Base-by-base conservation (phyloP, 2,113 vertebrate species). In the Aptenodytes patagonicus region DNA sequence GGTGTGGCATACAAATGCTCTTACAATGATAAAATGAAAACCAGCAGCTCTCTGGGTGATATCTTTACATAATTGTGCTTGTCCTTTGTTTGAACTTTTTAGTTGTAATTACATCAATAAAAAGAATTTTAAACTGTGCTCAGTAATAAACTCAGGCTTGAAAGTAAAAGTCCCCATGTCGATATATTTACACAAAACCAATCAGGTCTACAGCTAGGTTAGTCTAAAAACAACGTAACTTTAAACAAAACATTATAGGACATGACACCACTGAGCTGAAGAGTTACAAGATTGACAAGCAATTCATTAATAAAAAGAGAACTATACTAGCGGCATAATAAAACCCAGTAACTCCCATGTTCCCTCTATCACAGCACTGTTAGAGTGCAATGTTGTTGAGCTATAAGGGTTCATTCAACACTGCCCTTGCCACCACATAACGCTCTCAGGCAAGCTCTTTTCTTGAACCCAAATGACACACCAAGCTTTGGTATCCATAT, bases 51-150 rank as follows among this genome's bases (percentile, higher is more conserved):
- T 68, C 71, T 44, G 68, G 38, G 70, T 62, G 29, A 81, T 61
- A 90, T 90, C 62, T 73, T 92, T 71, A 93, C 60, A n/a, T 80
- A 92, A 95, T 86, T 89, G 52, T 90, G 80, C 75, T 91, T 95
- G 95, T 75, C 87, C 85, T 93, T 91, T 95, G 58, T 91, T 95
- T 97, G 91, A 97, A 93, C 91, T 87, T 83, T 91, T 79, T 62
- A 65, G 47, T 44, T 89, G 57, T 55, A 97, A 93, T 87, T 93
- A 46, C 49, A 81, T 66, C 77, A 79, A 76, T 95, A 88, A 88
- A 96, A 90, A 86, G 25, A 94, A 84, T 90, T 78, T 66, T 92
- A 68, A 90, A 89, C 70, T 69, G 60, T 60, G 38, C 46, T 88
- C 12, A 52, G 55, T 58, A 94, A 96, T 87, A 85, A 91, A 94